phyloP scores from a whole-genome alignment of 2,888 invertebrate species.

The Cataglyphis cursor region DNA sequence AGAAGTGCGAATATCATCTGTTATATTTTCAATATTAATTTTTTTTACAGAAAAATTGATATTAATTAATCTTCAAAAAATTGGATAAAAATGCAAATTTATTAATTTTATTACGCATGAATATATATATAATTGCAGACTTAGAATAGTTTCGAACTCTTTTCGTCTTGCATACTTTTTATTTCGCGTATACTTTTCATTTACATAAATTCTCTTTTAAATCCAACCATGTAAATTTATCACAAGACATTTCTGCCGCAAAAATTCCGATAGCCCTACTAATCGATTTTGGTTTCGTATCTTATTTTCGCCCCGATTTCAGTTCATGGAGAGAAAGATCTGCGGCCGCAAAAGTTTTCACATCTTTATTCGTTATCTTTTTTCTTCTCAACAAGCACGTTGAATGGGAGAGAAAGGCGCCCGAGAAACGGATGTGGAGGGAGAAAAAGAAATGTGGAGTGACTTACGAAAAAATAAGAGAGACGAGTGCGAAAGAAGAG shows the following conservation, averaged over 20 bases:
- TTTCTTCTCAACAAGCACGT: constrained; percentile 62
- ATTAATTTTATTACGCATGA: background rate
- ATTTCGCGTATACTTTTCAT: background rate
- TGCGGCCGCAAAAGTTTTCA: constrained; percentile 35
- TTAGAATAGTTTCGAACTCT: background rate
- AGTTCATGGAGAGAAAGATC: constrained; percentile 28
- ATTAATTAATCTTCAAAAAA: background rate
- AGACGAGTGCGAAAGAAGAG: constrained; percentile 37
- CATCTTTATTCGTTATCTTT: constrained; percentile 70
- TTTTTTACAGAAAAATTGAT: background rate
- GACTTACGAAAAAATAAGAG: constrained; percentile 57
- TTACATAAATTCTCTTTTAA: background rate
- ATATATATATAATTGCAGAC: background rate
- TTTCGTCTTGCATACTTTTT: background rate
- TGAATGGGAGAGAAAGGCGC: constrained; percentile 20
- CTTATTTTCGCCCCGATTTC: constrained; percentile 44
- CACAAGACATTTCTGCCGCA: background rate
- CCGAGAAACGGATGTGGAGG: constrained; percentile 17
- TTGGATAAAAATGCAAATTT: background rate
- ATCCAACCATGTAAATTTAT: background rate
- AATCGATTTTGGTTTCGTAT: constrained; percentile 24
- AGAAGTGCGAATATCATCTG: background rate
- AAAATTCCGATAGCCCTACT: constrained; percentile 22
- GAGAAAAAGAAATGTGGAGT: constrained; percentile 47
- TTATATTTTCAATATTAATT: background rate